Evolutionary conservation across 64 coral and sea anemone genomes (phyloP).

Genomic region (Actinia tenebrosa): DNA sequence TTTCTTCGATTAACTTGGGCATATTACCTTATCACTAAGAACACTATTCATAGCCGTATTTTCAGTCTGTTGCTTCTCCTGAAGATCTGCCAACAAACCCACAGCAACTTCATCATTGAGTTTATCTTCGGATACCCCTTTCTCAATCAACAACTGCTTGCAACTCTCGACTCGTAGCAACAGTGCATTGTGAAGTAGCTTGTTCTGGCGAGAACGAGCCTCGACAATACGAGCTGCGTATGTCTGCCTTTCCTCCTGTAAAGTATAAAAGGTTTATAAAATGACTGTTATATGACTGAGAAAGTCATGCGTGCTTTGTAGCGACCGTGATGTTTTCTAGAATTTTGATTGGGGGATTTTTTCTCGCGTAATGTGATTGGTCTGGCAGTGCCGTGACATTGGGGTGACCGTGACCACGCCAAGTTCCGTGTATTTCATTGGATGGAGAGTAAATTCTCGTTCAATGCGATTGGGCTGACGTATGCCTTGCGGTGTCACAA

Average conservation of each 20-base stretch:
- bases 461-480: too few species aligned
- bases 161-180: conserved; percentile 59
- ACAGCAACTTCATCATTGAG: conserved; percentile 78
- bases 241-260: conserved; percentile 68
- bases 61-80: conserved; percentile 88
- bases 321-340: too few species aligned
- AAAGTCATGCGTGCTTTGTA: too few species aligned
- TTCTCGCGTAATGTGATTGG: too few species aligned
- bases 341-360: too few species aligned
- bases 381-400: too few species aligned
- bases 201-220: conserved; percentile 53
- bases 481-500: too few species aligned
- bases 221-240: conserved; percentile 65
- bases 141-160: conserved; percentile 38
- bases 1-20: neutral
- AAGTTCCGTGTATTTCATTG: too few species aligned
- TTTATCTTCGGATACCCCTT: conserved; percentile 62
- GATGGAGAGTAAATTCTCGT: too few species aligned
- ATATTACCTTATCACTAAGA: conserved; percentile 73
- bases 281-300: too few species aligned
- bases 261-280: neutral
- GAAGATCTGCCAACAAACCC: conserved; percentile 72
- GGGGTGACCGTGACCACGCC: too few species aligned
- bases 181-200: conserved; percentile 73
- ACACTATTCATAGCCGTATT: conserved; percentile 77